Evolutionary conservation across 2,797 vertebrate species (phyloP).

Genomic region (Lateolabrax maculatus): DNA sequence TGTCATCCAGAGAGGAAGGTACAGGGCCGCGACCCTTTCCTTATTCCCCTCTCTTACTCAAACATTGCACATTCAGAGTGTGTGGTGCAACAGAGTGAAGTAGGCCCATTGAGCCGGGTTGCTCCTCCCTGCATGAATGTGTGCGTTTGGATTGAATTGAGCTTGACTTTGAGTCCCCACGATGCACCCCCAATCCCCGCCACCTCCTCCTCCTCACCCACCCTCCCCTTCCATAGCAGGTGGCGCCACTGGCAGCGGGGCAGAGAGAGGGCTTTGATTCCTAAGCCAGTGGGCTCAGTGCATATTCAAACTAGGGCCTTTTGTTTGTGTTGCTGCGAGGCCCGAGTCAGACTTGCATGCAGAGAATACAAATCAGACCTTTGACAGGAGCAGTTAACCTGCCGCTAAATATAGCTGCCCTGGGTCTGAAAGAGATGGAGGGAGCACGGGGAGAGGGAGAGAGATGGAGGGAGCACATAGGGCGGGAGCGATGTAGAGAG

Average conservation of each 20-base stretch:
- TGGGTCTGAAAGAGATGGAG: conserved; percentile 76
- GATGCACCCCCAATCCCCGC: not conserved
- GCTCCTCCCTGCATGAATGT: conserved; percentile 60
- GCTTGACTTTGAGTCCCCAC: conserved; percentile 67
- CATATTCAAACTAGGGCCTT: conserved; percentile 85
- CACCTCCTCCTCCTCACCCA: conserved; percentile 34
- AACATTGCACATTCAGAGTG: conserved; percentile 49
- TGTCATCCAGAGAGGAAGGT: conserved; percentile 32
- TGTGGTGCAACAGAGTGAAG: conserved; percentile 59
- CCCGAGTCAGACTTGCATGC: conserved; percentile 82
- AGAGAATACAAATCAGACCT: conserved; percentile 88
- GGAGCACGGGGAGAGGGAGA: conserved; percentile 57
- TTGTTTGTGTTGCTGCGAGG: conserved; percentile 84
- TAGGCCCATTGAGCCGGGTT: conserved; percentile 45
- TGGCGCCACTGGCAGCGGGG: conserved; percentile 81
- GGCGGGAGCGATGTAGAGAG: conserved; percentile 52
- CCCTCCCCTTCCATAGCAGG: conserved; percentile 77
- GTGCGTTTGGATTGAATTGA: conserved; percentile 58
- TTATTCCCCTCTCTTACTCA: conserved; percentile 27
- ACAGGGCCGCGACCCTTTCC: conserved; percentile 23
- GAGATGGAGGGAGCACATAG: conserved; percentile 60
- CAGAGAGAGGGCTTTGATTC: conserved; percentile 82
- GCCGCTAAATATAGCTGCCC: conserved; percentile 86
- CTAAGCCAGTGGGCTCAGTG: conserved; percentile 82
- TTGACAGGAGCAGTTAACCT: conserved; percentile 88